These are phyloP conservation scores for Botia almorhae DNA, from an alignment of 2,797 vertebrate species.

Conservation along the genomic window DNA sequence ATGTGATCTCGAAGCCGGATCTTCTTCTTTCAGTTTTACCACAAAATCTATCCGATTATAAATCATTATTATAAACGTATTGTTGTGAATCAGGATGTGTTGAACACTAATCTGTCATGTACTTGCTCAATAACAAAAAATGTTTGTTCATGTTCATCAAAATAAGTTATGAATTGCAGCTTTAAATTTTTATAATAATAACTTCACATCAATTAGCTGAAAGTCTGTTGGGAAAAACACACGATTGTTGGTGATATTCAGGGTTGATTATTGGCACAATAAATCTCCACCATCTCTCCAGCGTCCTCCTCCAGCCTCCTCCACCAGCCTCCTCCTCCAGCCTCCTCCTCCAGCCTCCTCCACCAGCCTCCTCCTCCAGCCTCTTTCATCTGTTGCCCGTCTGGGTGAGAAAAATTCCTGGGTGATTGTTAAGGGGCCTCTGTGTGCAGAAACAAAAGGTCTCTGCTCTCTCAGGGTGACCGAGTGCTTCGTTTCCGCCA, in stretches of 20 bases:
- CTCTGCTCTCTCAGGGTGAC: constrained; percentile 70
- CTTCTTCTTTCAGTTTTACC: too few species aligned
- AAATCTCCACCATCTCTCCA: constrained; percentile 37
- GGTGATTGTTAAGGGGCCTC: constrained; percentile 76
- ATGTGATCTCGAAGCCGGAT: too few species aligned
- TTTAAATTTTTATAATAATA: not conserved
- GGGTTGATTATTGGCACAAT: constrained; percentile 47
- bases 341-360: constrained; percentile 39
- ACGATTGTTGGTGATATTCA: constrained; percentile 33
- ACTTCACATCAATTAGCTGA: constrained; percentile 1
- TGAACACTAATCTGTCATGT: too few species aligned
- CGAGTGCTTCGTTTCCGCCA: constrained; percentile 77
- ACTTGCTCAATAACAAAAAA: too few species aligned
- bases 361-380: constrained; percentile 47
- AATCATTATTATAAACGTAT: too few species aligned
- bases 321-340: constrained; percentile 28
- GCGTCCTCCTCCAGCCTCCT: constrained; percentile 3
- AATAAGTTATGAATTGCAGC: too few species aligned
- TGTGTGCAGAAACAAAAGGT: constrained; percentile 78
- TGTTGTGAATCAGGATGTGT: too few species aligned
- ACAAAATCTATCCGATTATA: too few species aligned
- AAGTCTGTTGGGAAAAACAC: constrained; percentile 55
- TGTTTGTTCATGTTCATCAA: not conserved
- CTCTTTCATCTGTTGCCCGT: constrained; percentile 52
- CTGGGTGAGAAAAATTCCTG: constrained; percentile 70